Conservation (phyloP, 2,888 invertebrate genomes). For the Sclerodermus sp. region DNA sequence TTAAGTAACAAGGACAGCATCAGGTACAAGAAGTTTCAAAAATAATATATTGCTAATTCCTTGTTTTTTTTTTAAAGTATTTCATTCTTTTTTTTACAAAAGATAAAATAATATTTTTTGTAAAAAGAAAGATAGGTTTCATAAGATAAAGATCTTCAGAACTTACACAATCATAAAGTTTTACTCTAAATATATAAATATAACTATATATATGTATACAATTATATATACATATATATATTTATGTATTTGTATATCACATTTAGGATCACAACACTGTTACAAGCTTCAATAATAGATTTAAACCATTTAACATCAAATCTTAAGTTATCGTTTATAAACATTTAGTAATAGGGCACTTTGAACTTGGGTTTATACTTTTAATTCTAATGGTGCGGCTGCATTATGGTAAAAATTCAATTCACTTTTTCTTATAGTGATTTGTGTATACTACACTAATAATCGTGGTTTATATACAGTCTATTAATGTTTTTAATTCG, state of each 20-base stretch:
- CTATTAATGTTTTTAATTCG: constrained; percentile 2
- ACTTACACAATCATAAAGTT: constrained; percentile 32
- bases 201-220: too few species aligned
- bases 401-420: constrained; percentile 22
- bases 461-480: constrained; percentile 14
- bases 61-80: too few species aligned
- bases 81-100: too few species aligned
- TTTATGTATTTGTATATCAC: constrained; percentile 48
- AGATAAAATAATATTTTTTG: background rate
- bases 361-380: constrained; percentile 37
- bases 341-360: constrained; percentile 53
- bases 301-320: constrained; percentile 39
- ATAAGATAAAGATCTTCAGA: background rate
- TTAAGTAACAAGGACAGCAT: too few species aligned
- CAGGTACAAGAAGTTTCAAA: too few species aligned
- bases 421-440: constrained; percentile 21
- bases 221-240: constrained; percentile 24
- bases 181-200: background rate
- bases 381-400: constrained; percentile 30
- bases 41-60: too few species aligned
- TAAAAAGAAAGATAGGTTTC: background rate
- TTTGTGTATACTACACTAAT: constrained; percentile 21
- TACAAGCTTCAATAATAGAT: constrained; percentile 41
- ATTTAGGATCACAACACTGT: constrained; percentile 54
- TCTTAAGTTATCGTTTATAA: constrained; percentile 35